Percentiles rank a stretch among this genome's conserved stretches.
Evolutionary conservation across 2,113 vertebrate species (phyloP).

Genomic region (Tetrax tetrax): DNA sequence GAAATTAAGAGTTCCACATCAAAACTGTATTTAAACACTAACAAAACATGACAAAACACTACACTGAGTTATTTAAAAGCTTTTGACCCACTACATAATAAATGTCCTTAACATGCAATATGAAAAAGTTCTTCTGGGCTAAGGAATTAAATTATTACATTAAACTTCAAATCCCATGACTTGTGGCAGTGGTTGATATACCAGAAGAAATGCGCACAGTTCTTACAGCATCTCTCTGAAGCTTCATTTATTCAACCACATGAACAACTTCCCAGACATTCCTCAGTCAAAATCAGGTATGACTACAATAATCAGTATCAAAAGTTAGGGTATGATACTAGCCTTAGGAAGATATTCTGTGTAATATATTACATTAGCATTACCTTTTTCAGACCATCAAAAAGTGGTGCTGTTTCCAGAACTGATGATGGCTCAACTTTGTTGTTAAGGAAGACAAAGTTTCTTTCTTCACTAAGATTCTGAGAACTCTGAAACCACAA

Average conservation of each 20-base stretch:
- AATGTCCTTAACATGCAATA: background rate
- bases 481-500: slow-evolving; percentile 25
- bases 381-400: slow-evolving; percentile 81
- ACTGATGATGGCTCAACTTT: slow-evolving; percentile 71
- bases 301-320: background rate
- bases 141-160: background rate
- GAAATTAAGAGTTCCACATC: background rate
- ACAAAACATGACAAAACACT: background rate
- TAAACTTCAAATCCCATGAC: background rate
- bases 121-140: background rate
- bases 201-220: fast-evolving
- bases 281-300: background rate
- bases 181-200: background rate
- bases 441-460: slow-evolving; percentile 66
- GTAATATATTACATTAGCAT: background rate
- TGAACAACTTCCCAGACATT: background rate
- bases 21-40: background rate
- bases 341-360: background rate
- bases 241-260: background rate
- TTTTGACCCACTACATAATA: background rate
- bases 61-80: background rate
- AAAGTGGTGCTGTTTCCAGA: slow-evolving; percentile 79
- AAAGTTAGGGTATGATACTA: background rate
- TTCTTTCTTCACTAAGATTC: background rate
- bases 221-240: background rate